Evolutionary conservation across 2,113 vertebrate genomes (phyloP).

Genomic region (Laticauda laticaudata): DNA sequence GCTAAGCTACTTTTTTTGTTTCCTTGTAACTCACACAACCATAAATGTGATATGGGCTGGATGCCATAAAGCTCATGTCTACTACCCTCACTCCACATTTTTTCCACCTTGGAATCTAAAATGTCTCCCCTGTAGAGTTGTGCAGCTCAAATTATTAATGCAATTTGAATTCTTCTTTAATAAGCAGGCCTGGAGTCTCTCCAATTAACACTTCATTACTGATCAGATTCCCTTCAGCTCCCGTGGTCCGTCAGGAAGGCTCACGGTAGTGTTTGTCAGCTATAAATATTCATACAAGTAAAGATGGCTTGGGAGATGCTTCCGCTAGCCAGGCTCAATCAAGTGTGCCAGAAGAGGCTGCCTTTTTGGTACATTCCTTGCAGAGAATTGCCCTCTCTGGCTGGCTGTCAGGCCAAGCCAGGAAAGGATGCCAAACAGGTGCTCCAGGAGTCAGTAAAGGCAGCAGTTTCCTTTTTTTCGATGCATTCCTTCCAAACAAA

Average conservation of each 20-base stretch:
- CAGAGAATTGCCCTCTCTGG: too few species aligned
- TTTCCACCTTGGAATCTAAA: not conserved
- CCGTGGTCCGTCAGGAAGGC: constrained; percentile 10
- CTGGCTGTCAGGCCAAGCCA: too few species aligned
- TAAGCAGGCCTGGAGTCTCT: constrained; percentile 20
- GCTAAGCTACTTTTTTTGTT: not conserved
- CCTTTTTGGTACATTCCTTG: not conserved
- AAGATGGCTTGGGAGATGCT: not conserved
- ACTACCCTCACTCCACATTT: not conserved
- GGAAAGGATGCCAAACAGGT: not conserved
- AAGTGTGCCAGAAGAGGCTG: not conserved
- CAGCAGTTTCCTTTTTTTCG: not conserved
- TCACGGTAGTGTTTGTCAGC: not conserved
- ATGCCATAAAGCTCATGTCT: not conserved
- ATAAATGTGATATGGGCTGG: not conserved
- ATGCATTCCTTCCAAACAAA: not conserved
- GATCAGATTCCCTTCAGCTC: constrained; percentile 23
- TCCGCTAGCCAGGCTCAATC: not conserved
- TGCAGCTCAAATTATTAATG: constrained; percentile 28
- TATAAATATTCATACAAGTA: constrained; percentile 38
- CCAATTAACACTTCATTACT: constrained; percentile 47
- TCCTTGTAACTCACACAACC: not conserved
- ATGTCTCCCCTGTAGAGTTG: not conserved
- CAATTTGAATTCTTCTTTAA: constrained; percentile 36
- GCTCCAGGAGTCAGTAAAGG: not conserved